phyloP scores from a whole-genome alignment of 1,140 invertebrate species.

The Spodoptera frugiperda region DNA sequence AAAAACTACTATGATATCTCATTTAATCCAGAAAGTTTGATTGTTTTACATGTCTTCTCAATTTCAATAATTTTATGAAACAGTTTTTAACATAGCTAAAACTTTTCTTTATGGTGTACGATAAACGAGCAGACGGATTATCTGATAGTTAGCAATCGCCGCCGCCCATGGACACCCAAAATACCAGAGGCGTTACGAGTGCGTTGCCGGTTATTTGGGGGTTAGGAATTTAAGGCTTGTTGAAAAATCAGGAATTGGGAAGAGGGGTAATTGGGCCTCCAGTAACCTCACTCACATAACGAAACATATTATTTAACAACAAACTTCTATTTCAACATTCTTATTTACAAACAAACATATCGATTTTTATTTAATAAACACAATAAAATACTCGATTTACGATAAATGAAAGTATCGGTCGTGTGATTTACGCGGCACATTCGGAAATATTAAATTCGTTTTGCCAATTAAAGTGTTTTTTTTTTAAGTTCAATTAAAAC shows the following conservation, averaged over 20 bases:
- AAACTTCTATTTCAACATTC: conserved; percentile 8
- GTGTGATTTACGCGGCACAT: conserved; percentile 60
- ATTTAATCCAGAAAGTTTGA: background rate
- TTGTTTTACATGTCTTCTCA: background rate
- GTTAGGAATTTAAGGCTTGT: no score
- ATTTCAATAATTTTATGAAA: background rate
- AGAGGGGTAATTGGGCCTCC: no score
- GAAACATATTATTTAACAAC: conserved; percentile 4
- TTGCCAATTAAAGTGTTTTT: conserved; percentile 59
- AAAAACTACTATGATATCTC: background rate
- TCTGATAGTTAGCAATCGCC: no score
- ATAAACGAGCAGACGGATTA: no score
- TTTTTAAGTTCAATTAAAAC: conserved; percentile 74
- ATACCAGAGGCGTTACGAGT: no score
- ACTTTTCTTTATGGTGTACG: no score
- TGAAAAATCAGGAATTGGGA: no score
- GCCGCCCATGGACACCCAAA: no score
- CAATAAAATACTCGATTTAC: conserved; percentile 62
- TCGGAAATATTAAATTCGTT: conserved; percentile 50
- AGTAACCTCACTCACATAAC: no score
- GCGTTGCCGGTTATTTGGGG: no score
- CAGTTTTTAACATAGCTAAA: no score
- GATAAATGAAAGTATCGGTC: conserved; percentile 59
- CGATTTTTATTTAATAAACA: conserved; percentile 43
- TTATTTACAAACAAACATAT: conserved; percentile 31